Evolutionary conservation across 2,888 invertebrate genomes (phyloP), one percentile per base, ranked within the genome.

Genomic region (Osedax frankpressi): DNA sequence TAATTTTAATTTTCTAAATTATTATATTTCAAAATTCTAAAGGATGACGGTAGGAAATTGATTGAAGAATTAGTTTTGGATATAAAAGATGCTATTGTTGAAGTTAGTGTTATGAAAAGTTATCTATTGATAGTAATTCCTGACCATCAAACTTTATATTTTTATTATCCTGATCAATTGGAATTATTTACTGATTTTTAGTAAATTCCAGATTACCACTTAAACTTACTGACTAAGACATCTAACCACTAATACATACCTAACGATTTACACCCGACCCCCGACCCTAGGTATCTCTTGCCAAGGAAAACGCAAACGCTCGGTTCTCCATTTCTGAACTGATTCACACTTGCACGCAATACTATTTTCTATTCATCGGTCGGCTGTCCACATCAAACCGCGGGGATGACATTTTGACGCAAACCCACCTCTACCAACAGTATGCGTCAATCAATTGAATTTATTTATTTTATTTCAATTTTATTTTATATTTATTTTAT

Each of bases 311-410:
- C 14, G 28, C 6, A 24, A 81, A 81, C 73, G 78, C 79, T 19
- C 77, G 80, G 26, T 77, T 82, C 71, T 80, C 80, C 74, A 77
- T 80, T 2, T 77, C 76, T 19, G 79, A 79, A 65, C 75, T 82
- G n/a, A 88, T 89, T 79, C 92, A 90, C 80, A 93, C 94, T 0
- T 90, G 93, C 86, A 92, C 93, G 82, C 94, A 94, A 84, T 91
- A 91, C 87, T 96, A 95, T 87, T 96, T 96, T 85, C 87, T 96
- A 67, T 92, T 94, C 82, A 89, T 95, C 76, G 95, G 95, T 0
- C 90, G 92, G 78, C 87, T 95, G 28, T 84, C 86, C 29, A 80
- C 82, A 30, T 80, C 82, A 27, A 76, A 77, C 14, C 81, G 81
- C 72, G 87, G 87, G 0, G 81, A 83, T 70, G 79, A 81, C 77